phyloP scores from a whole-genome alignment of 92 coral and sea anemone species.

The Umimayanthus kanabou region DNA sequence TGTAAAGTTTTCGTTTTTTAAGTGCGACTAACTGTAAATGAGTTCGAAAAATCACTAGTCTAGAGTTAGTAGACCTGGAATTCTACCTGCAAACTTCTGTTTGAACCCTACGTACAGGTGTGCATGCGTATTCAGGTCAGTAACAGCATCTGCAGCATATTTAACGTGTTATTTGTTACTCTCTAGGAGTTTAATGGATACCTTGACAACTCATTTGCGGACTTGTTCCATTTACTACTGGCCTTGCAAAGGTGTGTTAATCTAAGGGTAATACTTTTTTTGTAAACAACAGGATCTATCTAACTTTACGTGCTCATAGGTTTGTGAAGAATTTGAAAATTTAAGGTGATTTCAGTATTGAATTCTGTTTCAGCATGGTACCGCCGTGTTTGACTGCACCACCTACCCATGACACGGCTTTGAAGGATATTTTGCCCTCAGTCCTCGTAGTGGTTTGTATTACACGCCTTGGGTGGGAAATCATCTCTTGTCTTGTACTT shows the following conservation, averaged over 20 bases:
- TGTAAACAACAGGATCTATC: neutral
- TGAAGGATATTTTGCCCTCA: slow-evolving; percentile 58
- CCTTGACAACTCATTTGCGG: slow-evolving; percentile 50
- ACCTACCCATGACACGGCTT: slow-evolving; percentile 31
- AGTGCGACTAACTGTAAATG: too few relatives aligned
- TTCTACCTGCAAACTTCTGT: too few relatives aligned
- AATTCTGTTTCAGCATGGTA: slow-evolving; percentile 46
- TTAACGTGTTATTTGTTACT: neutral
- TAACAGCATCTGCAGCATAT: neutral
- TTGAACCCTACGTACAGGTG: too few relatives aligned
- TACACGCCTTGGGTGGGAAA: neutral
- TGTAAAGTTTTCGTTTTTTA: too few relatives aligned
- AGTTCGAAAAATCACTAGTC: neutral
- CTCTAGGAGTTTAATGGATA: slow-evolving; percentile 59
- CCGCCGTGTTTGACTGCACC: slow-evolving; percentile 68
- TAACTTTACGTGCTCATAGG: neutral
- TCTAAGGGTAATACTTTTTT: too few relatives aligned
- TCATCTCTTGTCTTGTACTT: neutral
- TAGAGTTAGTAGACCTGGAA: too few relatives aligned
- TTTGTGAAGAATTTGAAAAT: neutral
- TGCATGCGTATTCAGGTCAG: too few relatives aligned
- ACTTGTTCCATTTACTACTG: slow-evolving; percentile 57
- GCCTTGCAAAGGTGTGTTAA: slow-evolving; percentile 61
- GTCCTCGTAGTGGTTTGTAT: slow-evolving; percentile 71
- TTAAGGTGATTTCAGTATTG: neutral